phyloP scores from a whole-genome alignment of 2,797 vertebrate species.

The Antennarius maculatus region DNA sequence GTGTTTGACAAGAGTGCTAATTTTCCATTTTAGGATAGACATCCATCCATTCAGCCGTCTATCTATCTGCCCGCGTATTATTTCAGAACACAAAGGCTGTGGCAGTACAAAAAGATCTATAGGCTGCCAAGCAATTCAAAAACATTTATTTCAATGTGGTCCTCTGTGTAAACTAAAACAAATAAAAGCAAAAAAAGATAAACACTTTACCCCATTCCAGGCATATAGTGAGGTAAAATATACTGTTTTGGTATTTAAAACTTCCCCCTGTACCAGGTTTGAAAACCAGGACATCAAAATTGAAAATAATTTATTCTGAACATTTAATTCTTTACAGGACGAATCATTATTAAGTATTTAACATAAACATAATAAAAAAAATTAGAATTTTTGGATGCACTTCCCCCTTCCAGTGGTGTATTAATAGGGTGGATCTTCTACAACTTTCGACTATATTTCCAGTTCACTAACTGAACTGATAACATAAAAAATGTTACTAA shows the following conservation, averaged over 20 bases:
- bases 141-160: constrained; percentile 5
- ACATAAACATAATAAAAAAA: background rate
- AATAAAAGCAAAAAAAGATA: constrained; percentile 10
- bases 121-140: too few species aligned
- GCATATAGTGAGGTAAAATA: background rate
- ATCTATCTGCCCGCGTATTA: background rate
- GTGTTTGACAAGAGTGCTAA: too few species aligned
- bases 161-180: constrained; percentile 31
- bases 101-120: too few species aligned
- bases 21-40: too few species aligned
- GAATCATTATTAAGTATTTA: background rate
- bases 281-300: constrained; percentile 10
- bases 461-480: background rate
- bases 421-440: background rate
- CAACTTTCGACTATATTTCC: background rate
- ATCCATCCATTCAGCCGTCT: too few species aligned
- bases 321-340: constrained; percentile 17
- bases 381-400: background rate
- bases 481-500: constrained; percentile 3
- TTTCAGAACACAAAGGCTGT: background rate
- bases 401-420: too few species aligned
- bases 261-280: background rate
- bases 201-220: background rate
- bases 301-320: constrained; percentile 5
- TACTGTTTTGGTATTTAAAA: background rate